Conservation (phyloP, 2,113 vertebrate species). For the Ardeotis arabs region DNA sequence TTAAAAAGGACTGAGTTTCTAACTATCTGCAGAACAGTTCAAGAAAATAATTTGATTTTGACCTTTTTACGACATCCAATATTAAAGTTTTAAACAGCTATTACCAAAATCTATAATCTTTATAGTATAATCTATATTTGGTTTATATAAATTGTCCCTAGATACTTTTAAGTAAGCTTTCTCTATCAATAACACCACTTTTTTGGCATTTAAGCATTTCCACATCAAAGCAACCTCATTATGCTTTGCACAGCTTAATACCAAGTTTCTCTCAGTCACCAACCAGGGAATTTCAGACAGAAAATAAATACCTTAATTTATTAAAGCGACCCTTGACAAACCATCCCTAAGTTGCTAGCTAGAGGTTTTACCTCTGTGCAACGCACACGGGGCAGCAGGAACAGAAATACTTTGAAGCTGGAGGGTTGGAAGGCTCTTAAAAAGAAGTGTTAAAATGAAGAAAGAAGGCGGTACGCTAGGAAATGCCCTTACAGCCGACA, state of each 20-base stretch:
- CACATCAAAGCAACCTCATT: constrained; percentile 62
- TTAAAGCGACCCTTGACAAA: constrained; percentile 34
- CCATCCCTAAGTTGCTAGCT: not conserved
- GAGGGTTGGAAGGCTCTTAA: not conserved
- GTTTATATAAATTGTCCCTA: not conserved
- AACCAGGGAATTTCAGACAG: constrained; percentile 42
- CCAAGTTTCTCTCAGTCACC: constrained; percentile 48
- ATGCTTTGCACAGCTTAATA: constrained; percentile 26
- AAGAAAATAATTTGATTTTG: not conserved
- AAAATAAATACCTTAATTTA: constrained; percentile 60
- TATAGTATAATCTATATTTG: not conserved
- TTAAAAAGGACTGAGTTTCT: not conserved
- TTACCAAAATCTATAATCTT: not conserved
- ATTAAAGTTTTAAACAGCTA: not conserved
- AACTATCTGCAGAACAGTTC: not conserved
- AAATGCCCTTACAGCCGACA: not conserved
- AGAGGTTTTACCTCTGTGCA: constrained; percentile 9
- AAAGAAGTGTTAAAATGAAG: not conserved
- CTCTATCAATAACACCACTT: not conserved
- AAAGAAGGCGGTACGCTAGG: not conserved
- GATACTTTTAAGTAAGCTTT: not conserved
- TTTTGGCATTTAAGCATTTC: constrained; percentile 15
- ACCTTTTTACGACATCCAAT: not conserved
- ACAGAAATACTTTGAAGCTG: constrained; percentile 25
- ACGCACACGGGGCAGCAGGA: not conserved